These are phyloP conservation scores for Chlorodrepanis virens DNA, from an alignment of 2,113 vertebrate genomes.

Conservation along the genomic window DNA sequence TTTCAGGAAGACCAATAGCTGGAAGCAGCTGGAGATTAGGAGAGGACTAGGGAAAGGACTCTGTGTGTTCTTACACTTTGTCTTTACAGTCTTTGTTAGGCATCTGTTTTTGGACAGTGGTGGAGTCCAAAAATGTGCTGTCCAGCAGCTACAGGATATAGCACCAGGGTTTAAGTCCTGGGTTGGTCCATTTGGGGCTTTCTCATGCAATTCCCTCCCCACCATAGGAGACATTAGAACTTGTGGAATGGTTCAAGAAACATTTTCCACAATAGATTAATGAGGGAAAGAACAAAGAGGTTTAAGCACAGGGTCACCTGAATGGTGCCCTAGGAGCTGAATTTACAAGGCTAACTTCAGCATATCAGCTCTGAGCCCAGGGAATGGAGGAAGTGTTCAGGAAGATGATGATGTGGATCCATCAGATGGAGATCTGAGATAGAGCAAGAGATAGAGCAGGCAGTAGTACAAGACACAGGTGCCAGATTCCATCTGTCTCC, in stretches of 20 bases:
- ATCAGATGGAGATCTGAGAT: background rate
- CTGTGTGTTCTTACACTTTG: background rate
- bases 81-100: background rate
- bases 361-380: background rate
- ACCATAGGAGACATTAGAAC: background rate
- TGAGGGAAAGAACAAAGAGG: background rate
- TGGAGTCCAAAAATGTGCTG: background rate
- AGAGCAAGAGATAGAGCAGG: background rate
- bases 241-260: background rate
- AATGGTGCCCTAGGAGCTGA: background rate
- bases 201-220: background rate
- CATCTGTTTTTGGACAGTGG: background rate
- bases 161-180: background rate
- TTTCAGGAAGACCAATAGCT: background rate
- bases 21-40: background rate
- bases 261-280: background rate
- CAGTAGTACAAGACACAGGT: accelerated
- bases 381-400: background rate
- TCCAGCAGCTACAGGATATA: background rate
- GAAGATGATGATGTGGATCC: background rate
- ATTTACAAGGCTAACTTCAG: background rate
- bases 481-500: background rate
- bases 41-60: background rate
- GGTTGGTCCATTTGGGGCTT: background rate
- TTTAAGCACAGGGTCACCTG: background rate